Evolutionary conservation across 2,797 vertebrate genomes (phyloP), one percentile per base, ranked within the genome.

Genomic region (Acrossocheilus fasciatus): DNA sequence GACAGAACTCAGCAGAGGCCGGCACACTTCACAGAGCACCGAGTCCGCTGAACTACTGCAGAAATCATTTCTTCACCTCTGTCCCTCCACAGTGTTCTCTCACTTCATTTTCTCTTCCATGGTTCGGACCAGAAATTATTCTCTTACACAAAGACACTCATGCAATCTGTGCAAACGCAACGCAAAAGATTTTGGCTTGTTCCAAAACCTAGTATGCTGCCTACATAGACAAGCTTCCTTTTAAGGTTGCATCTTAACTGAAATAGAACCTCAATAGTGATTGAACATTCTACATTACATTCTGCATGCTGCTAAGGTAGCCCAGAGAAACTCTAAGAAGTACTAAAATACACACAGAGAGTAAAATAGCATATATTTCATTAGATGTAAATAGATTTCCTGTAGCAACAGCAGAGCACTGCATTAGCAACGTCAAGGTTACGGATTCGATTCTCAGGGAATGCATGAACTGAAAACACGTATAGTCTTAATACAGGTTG

Each of bases 1-100:
- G 85, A 87, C 82, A 80, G 59, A 66, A 6, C 88, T 84, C 83
- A 52, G 79, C 79, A 83, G 85, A 88, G 78, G 74, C 77, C 75
- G 70, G 81, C 74, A 87, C 87, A 81, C 79, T 82, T 81, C 80
- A 81, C 82, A 66, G 89, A 83, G 74, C 66, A 70, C 18, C 1
- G 30, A n/a, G 47, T 26, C 66, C 0, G 78, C 86, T 68, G 68
- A 47, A 70, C 75, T 54, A 70, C 76, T 79, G 83, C 50, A 84
- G 39, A 74, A 80, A 79, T 74, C 59, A 57, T 81, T 82, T 72
- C 87, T 77, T 72, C 57, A 76, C 74, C 73, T 47, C 39, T 7
- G 45, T 74, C 73, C 64, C 66, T 79, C 43, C 59, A 39, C 66
- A 18, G 11, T 36, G 30, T 30, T 59, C 72, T 62, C 57, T 43